Base-by-base conservation (phyloP, 2,797 vertebrate species). In the Mormyrus proboscirostris region DNA sequence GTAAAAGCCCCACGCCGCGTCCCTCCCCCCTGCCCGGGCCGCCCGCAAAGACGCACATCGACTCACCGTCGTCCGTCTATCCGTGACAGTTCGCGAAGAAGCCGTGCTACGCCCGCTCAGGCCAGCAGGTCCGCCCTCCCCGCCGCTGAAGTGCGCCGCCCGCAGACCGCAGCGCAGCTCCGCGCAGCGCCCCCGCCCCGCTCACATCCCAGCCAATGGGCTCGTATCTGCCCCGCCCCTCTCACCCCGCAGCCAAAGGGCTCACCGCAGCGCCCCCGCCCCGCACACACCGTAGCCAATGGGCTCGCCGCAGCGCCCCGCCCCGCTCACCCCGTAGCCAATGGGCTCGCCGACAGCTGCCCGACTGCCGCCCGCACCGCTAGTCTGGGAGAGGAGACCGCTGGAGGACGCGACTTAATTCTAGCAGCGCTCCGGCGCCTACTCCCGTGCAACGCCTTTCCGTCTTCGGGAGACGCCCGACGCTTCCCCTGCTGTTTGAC, bases 31-130 rank as follows among this genome's bases (percentile, higher is more conserved):
- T 16, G 10, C 4, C 2, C 33, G 29, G 65, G 25, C 29, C 9
- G 22, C 65, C 10, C 65, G 65, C 9, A 33, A 73, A 76, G 1
- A 6, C 73, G 16, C 73, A 44, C 19, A 16, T 44, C 16, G 38
- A 79, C 73, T 79, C 38, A 79, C 73, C 73, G 73, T 79, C 38
- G 38, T 79, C 73, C 73, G 73, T 79, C 73, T 79, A 44, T 79
- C 2, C n/a, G 38, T 79, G 38, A 79, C 73, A 79, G 73, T 44
- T 19, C 73, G 73, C 16, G 19, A n/a, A n/a, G 73, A 62, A 79
- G 73, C 73, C 38, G 7, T n/a, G 73, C 38, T 38, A 44, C 73
- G 16, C 73, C 59, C 7, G 73, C 16, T 44, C 16, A 7, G 73
- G 73, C 73, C 41, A 44, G 73, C 73, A 19, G 73, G 41, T 79